These are phyloP conservation scores for Rhyacophila evoluta DNA, from an alignment of 2,888 invertebrate species.

Conservation along the genomic window DNA sequence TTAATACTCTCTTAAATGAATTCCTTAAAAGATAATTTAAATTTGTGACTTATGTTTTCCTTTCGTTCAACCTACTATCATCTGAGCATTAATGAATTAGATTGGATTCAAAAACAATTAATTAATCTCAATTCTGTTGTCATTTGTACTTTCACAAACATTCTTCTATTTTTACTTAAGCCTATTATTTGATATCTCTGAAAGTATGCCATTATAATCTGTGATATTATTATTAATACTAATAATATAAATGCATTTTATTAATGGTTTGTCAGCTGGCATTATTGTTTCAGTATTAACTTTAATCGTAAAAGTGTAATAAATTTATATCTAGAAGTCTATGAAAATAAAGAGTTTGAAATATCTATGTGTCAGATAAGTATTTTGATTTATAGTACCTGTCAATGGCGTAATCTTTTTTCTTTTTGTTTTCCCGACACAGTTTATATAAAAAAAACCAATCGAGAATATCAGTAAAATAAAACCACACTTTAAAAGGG, in stretches of 20 bases:
- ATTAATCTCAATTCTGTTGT: slow-evolving; percentile 10
- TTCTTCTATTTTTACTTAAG: too few species aligned
- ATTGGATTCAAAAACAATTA: not conserved
- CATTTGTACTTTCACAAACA: not conserved
- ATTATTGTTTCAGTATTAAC: too few species aligned
- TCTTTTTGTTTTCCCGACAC: not conserved
- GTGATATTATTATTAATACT: too few species aligned
- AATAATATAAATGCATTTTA: too few species aligned
- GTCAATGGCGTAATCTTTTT: not conserved
- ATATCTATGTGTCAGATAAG: too few species aligned
- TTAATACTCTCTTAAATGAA: not conserved
- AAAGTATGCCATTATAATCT: too few species aligned
- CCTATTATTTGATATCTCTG: too few species aligned
- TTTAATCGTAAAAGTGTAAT: too few species aligned
- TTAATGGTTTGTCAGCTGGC: too few species aligned
- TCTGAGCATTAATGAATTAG: slow-evolving; percentile 17
- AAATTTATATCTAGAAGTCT: too few species aligned
- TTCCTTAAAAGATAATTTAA: not conserved
- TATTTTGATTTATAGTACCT: not conserved
- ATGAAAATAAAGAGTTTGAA: too few species aligned
- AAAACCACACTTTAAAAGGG: not conserved
- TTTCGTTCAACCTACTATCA: not conserved
- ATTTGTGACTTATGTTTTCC: not conserved
- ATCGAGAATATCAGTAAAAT: not conserved
- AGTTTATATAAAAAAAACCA: not conserved